Evolutionary conservation across 2,888 invertebrate genomes (phyloP).

Genomic region (Ligdia adustata): DNA sequence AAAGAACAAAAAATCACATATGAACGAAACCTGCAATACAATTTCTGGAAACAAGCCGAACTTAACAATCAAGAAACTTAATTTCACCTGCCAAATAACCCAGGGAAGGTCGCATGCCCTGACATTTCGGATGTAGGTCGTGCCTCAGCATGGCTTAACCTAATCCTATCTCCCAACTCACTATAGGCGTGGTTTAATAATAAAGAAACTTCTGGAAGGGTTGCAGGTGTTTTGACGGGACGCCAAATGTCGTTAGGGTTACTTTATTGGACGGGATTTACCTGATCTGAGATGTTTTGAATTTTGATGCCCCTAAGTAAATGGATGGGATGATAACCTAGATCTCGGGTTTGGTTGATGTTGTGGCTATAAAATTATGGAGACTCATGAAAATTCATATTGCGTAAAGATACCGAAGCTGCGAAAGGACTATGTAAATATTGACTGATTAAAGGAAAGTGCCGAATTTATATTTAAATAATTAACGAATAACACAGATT

Average conservation of each 20-base stretch:
- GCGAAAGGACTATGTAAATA: no score
- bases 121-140: conserved; percentile 57
- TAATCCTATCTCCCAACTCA: conserved; percentile 46
- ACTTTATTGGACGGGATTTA: conserved; percentile 27
- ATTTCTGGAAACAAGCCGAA: conserved; percentile 4
- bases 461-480: no score
- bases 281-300: conserved; percentile 13
- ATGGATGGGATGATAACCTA: conserved; percentile 1
- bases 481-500: no score
- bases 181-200: conserved; percentile 47
- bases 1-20: background rate
- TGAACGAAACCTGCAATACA: background rate
- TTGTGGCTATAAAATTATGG: no score
- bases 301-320: conserved; percentile 12
- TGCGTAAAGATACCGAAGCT: no score
- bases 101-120: conserved; percentile 42
- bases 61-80: conserved; percentile 13
- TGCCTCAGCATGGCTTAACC: conserved; percentile 37
- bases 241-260: conserved; percentile 27
- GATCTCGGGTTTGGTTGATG: background rate
- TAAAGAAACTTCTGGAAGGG: conserved; percentile 36
- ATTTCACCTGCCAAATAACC: conserved; percentile 14
- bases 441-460: no score
- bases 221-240: conserved; percentile 31
- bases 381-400: no score